Evolutionary conservation across 2,113 vertebrate genomes (phyloP), one percentile per base, ranked within the genome.

Genomic region (Tachuris rubrigastra): DNA sequence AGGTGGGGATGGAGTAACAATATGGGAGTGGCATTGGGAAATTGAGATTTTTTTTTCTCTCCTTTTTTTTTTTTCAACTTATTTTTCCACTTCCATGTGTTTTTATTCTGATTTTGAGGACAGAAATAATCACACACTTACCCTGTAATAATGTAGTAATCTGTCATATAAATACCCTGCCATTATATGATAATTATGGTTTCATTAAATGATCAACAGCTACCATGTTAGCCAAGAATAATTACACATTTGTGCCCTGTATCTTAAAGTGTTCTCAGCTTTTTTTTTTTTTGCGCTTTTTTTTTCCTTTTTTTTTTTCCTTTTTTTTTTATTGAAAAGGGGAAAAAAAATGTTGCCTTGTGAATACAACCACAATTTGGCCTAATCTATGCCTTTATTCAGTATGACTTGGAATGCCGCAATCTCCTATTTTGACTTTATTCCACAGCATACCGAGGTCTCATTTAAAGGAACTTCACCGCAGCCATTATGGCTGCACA

Each of bases 131-230:
- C 90, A 90, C 88, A 58, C 86, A 90, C 90, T 96, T 94, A 96
- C 95, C 95, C 96, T 96, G 68, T 96, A 96, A 97, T 96, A 96
- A 97, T 87, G 90, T 92, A 92, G 95, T 96, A 96, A 97, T 97
- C 93, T 97, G 90, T 96, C 96, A 93, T 92, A 96, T 93, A 97
- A 97, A 96, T 97, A 96, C 96, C 96, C 96, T 96, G 80, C 96
- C 92, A 96, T 96, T 96, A 97, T 96, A 93, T 97, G 96, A 88
- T 96, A 97, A 97, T 97, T 95, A 96, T 92, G 92, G 96, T 95
- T 96, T 97, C 95, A 96, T 94, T 96, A 96, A 96, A 97, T 94
- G 93, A 95, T 97, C 96, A 96, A 97, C 96, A 96, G 85, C 92
- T 95, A 95, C 93, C 95, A 93, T 94, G 90, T 95, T 96, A 94